Evolutionary conservation across 2,888 invertebrate genomes (phyloP).

Genomic region (Limnephilus rhombicus): DNA sequence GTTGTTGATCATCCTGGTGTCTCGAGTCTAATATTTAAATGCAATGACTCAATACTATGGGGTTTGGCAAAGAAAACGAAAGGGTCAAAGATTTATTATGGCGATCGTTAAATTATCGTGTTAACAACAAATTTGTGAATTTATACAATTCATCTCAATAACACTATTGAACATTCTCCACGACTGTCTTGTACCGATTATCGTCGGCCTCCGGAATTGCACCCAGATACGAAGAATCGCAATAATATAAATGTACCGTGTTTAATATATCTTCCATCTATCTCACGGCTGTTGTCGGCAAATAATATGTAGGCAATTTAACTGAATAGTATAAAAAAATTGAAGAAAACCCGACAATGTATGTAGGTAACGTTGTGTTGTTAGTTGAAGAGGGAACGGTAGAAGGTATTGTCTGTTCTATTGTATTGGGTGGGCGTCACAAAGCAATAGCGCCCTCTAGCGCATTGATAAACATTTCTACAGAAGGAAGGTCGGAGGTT

Average conservation of each 20-base stretch:
- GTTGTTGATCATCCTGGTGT: not conserved
- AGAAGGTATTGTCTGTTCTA: not conserved
- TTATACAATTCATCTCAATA: not conserved
- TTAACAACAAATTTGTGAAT: not conserved
- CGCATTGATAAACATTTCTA: not conserved
- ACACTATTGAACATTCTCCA: not conserved
- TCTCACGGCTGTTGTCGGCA: not conserved
- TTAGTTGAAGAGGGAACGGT: not conserved
- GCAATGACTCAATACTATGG: not conserved
- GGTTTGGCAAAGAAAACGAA: not conserved
- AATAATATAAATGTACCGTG: not conserved
- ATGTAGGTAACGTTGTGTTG: not conserved
- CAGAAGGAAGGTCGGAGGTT: not conserved
- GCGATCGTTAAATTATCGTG: not conserved
- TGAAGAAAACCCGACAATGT: not conserved
- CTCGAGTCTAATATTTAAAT: too few relatives aligned
- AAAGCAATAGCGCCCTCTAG: not conserved
- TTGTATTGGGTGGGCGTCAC: not conserved
- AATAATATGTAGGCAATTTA: not conserved
- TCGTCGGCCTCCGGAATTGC: not conserved
- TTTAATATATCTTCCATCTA: not conserved
- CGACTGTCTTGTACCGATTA: not conserved
- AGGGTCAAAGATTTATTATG: not conserved
- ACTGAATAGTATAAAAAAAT: not conserved
- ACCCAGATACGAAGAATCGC: not conserved